Conservation (phyloP, 2,888 invertebrate species). For the Gymnosoma rotundatum region DNA sequence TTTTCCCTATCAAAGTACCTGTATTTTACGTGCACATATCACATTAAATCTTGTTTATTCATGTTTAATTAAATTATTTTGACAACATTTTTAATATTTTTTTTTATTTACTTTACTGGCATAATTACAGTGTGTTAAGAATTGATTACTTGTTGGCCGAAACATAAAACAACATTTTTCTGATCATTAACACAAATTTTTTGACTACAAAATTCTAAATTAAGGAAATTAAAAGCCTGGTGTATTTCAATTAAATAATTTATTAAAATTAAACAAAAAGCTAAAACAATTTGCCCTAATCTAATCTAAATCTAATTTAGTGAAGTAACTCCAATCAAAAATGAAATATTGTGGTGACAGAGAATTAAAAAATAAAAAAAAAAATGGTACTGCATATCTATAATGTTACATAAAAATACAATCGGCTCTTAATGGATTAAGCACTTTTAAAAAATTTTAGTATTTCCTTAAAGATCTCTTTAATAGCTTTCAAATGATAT, state of each 20-base stretch:
- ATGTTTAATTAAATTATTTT: conserved; percentile 59
- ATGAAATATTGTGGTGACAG: too few species aligned
- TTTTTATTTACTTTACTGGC: not conserved
- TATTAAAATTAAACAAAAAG: too few species aligned
- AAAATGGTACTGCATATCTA: too few species aligned
- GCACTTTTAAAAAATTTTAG: too few species aligned
- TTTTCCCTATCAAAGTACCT: not conserved
- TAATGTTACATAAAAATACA: too few species aligned
- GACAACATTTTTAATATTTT: conserved; percentile 49
- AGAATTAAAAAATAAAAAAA: too few species aligned
- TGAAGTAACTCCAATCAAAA: too few species aligned
- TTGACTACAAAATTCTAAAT: not conserved
- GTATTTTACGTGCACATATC: conserved; percentile 35
- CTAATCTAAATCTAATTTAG: too few species aligned
- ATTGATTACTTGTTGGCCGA: conserved; percentile 14
- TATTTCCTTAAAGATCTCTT: too few species aligned
- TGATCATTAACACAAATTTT: conserved; percentile 42
- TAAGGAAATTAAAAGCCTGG: not conserved
- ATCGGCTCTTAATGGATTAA: too few species aligned
- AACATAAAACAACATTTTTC: conserved; percentile 25
- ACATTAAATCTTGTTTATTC: conserved; percentile 52
- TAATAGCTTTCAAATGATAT: too few species aligned
- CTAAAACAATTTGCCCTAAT: not conserved
- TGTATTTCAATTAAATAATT: conserved; percentile 48
- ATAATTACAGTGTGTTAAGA: conserved; percentile 30